Conservation (phyloP, 2,888 invertebrate genomes). For the Hirtodrosophila confusa region DNA sequence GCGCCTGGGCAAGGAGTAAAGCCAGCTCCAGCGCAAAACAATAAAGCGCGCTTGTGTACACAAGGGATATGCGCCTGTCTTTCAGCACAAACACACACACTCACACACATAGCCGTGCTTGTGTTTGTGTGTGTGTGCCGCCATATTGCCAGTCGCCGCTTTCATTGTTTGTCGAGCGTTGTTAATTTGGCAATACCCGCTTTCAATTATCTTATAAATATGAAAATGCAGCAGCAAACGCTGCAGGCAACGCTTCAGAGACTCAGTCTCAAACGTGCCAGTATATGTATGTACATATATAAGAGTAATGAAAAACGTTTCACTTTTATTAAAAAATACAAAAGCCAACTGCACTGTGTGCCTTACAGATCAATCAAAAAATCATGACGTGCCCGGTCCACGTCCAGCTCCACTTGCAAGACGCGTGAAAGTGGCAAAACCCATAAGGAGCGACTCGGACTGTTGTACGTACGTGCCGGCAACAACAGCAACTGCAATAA, state of each 20-base stretch:
- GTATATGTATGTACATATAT: slow-evolving; percentile 5
- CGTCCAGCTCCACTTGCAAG: slow-evolving; percentile 50
- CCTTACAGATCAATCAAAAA: slow-evolving; percentile 82
- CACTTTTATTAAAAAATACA: slow-evolving; percentile 74
- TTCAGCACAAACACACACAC: slow-evolving; percentile 50
- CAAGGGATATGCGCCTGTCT: slow-evolving; percentile 80
- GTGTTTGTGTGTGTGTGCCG: slow-evolving; percentile 48
- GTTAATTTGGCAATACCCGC: slow-evolving; percentile 84
- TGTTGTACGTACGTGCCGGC: slow-evolving; percentile 38
- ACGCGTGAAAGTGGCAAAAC: slow-evolving; percentile 44
- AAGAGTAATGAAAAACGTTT: slow-evolving; percentile 73
- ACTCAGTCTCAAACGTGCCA: slow-evolving; percentile 23
- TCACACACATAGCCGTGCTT: slow-evolving; percentile 3
- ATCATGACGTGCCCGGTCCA: slow-evolving; percentile 60
- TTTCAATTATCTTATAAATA: slow-evolving; percentile 84
- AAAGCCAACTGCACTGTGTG: slow-evolving; percentile 78
- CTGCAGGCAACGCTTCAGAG: slow-evolving; percentile 58
- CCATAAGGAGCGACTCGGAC: slow-evolving; percentile 10
- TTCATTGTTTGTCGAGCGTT: slow-evolving; percentile 80
- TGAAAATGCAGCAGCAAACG: slow-evolving; percentile 81
- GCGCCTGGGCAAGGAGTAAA: slow-evolving; percentile 59
- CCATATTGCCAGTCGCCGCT: slow-evolving; percentile 63
- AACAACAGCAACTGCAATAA: slow-evolving; percentile 32
- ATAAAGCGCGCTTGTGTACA: slow-evolving; percentile 82
- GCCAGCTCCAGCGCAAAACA: slow-evolving; percentile 75